Conservation (phyloP, 2,113 vertebrate genomes). For the Baryphthengus martii region DNA sequence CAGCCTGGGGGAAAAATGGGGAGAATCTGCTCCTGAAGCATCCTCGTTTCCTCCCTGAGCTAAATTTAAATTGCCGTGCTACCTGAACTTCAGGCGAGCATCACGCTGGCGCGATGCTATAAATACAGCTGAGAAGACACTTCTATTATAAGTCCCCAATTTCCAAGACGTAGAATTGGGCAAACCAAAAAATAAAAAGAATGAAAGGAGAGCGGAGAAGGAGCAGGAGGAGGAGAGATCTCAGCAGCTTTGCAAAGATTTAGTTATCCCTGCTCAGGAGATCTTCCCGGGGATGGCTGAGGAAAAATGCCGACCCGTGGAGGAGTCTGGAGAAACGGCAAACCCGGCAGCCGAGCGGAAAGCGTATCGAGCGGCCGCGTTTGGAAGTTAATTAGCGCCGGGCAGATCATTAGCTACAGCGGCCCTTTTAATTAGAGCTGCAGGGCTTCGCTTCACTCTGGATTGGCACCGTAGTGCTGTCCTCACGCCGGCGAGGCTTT, state of each 20-base stretch:
- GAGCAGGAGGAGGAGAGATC: not conserved
- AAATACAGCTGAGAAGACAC: constrained; percentile 37
- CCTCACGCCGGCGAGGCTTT: not conserved
- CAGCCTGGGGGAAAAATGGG: not conserved
- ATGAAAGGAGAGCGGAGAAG: not conserved
- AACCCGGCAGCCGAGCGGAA: not conserved
- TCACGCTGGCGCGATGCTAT: not conserved
- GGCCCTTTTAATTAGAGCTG: constrained; percentile 57
- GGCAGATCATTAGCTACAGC: constrained; percentile 57
- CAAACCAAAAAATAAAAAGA: not conserved
- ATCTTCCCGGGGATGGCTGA: accelerated
- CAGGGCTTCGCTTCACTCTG: not conserved
- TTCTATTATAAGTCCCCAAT: constrained; percentile 57
- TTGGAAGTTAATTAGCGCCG: constrained; percentile 54
- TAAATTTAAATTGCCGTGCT: not conserved
- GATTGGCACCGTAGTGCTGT: not conserved
- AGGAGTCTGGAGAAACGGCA: not conserved
- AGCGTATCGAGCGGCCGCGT: not conserved
- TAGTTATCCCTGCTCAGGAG: not conserved
- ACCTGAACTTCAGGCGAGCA: constrained; percentile 8
- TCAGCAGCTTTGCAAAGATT: not conserved
- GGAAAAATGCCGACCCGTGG: not conserved
- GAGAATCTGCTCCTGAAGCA: not conserved
- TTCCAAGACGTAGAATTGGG: constrained; percentile 7
- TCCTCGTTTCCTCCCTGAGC: not conserved